A percentile compares a stretch with the other conserved stretches of the same genome.
These are phyloP conservation scores for Catonia carolina DNA, from an alignment of 2,888 invertebrate genomes.

Conservation along the genomic window DNA sequence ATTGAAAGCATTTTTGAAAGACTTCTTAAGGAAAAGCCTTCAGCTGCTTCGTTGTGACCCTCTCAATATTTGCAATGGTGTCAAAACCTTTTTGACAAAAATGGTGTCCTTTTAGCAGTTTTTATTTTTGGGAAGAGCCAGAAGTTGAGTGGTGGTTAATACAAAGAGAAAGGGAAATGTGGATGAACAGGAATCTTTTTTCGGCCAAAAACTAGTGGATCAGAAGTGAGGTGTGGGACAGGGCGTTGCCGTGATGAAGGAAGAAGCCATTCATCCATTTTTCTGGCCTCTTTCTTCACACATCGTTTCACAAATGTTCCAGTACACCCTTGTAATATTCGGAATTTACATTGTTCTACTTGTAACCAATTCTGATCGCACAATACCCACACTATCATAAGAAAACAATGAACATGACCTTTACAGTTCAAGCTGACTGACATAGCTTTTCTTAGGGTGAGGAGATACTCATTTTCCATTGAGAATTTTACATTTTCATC, in stretches of 20 bases:
- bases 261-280: slow-evolving; percentile 7
- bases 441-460: neutral
- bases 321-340: too few species aligned
- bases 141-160: neutral
- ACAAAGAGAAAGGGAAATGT: neutral
- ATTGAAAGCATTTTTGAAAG: neutral
- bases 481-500: neutral
- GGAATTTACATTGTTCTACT: neutral
- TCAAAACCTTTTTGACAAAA: too few species aligned
- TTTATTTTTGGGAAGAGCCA: too few species aligned
- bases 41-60: neutral
- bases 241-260: neutral
- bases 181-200: neutral
- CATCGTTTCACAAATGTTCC: slow-evolving; percentile 11
- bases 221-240: neutral
- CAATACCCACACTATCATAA: neutral
- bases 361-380: slow-evolving; percentile 3
- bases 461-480: too few species aligned
- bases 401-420: slow-evolving; percentile 6
- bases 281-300: slow-evolving; percentile 1
- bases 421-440: too few species aligned
- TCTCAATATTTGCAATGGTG: too few species aligned
- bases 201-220: slow-evolving; percentile 1
- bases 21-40: neutral
- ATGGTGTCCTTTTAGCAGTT: too few species aligned